These are phyloP conservation scores for Sternotherus odoratus DNA, from an alignment of 2,797 vertebrate genomes.

Conservation along the genomic window DNA sequence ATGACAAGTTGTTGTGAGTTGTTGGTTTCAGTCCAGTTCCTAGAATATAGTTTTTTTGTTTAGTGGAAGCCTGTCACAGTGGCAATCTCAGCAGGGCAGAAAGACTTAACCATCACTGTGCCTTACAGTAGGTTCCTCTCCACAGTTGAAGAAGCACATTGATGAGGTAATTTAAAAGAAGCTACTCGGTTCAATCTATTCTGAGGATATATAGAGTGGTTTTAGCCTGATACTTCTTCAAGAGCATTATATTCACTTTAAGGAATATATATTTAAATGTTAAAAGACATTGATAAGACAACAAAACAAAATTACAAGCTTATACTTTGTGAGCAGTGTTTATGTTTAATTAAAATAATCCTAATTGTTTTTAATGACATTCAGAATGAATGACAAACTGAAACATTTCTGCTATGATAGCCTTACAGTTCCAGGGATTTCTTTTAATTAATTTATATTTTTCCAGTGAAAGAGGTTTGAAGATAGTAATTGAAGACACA, in stretches of 20 bases:
- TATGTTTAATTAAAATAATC: conserved; percentile 52
- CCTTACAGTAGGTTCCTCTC: background rate
- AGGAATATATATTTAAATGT: background rate
- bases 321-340: conserved; percentile 30
- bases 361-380: conserved; percentile 54
- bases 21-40: background rate
- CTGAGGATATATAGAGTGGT: background rate
- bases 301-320: conserved; percentile 22
- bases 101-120: background rate
- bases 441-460: conserved; percentile 68
- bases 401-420: conserved; percentile 34
- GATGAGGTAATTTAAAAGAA: background rate
- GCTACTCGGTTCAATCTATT: background rate
- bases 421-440: conserved; percentile 48
- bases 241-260: background rate
- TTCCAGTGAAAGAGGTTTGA: conserved; percentile 54
- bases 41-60: background rate
- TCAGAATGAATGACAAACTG: conserved; percentile 62
- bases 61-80: background rate
- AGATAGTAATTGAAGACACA: conserved; percentile 57
- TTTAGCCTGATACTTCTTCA: background rate
- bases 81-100: background rate
- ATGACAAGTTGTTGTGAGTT: background rate
- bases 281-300: background rate
- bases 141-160: background rate